Evolutionary conservation across 2,797 vertebrate genomes (phyloP).

Genomic region (Mastacembelus armatus): DNA sequence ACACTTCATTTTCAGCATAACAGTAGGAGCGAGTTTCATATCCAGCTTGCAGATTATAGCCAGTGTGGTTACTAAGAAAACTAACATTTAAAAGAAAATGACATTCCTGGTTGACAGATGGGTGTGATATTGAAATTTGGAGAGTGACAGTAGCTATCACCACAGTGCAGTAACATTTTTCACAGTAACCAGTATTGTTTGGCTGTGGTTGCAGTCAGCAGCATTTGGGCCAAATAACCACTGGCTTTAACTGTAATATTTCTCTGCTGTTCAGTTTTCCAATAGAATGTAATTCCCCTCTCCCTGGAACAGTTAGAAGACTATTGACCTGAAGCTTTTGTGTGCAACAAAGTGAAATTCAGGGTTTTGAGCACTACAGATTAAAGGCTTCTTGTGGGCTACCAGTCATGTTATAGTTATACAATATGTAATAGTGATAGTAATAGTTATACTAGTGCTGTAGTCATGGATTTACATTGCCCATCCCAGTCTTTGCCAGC

Average conservation of each 20-base stretch:
- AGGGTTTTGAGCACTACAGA: too few species aligned
- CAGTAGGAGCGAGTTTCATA: neutral
- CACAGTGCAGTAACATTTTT: neutral
- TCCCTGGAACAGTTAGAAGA: neutral
- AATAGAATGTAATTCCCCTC: neutral
- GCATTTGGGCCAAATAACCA: neutral
- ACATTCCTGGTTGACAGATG: neutral
- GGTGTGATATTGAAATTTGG: neutral
- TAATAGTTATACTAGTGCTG: too few species aligned
- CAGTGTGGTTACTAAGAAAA: neutral
- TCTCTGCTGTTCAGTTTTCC: neutral
- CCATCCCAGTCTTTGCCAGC: neutral
- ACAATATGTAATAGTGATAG: too few species aligned
- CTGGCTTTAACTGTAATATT: too few species aligned
- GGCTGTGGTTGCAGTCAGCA: conserved; percentile 2
- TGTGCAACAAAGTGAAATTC: neutral
- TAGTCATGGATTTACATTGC: neutral
- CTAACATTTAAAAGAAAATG: neutral
- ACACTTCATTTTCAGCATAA: too few species aligned
- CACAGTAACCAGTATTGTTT: neutral
- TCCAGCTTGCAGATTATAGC: neutral
- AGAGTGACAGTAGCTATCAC: neutral
- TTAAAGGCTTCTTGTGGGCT: neutral
- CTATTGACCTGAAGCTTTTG: neutral
- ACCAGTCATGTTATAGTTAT: neutral